Evolutionary conservation across 2,797 vertebrate genomes (phyloP).

Genomic region (Sebastes reedi): DNA sequence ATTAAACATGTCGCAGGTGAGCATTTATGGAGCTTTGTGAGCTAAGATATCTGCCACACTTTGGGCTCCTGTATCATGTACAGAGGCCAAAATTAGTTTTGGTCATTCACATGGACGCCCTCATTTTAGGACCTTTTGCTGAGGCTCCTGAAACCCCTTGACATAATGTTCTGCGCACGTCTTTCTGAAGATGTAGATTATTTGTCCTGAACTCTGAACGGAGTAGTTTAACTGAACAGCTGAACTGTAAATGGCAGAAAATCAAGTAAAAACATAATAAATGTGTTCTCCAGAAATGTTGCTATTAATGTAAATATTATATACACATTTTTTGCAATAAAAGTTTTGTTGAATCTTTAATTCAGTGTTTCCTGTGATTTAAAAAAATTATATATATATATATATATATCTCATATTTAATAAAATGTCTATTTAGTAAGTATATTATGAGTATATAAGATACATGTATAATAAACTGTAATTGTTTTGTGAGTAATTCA

Average conservation of each 20-base stretch:
- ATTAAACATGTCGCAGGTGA: background rate
- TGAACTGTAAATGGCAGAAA: background rate
- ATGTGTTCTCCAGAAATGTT: slow-evolving; percentile 16
- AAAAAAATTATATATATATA: background rate
- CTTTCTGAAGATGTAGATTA: slow-evolving; percentile 34
- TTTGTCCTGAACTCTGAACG: background rate
- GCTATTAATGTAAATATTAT: slow-evolving; percentile 62
- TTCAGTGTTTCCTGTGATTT: background rate
- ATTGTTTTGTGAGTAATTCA: too few species aligned
- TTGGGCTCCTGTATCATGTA: background rate
- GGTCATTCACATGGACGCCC: background rate
- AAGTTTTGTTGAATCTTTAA: slow-evolving; percentile 33
- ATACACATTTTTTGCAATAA: slow-evolving; percentile 63
- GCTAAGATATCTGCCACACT: background rate
- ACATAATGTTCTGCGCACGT: background rate
- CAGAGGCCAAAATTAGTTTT: background rate
- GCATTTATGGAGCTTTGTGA: slow-evolving; percentile 9
- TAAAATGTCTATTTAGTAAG: too few species aligned
- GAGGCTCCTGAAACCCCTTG: background rate
- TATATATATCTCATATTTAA: too few species aligned
- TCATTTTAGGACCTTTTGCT: background rate
- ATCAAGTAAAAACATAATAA: background rate
- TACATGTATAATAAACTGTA: too few species aligned
- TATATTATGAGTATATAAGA: too few species aligned
- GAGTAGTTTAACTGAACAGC: slow-evolving; percentile 2